Evolutionary conservation across 2,113 vertebrate genomes (phyloP), one percentile per base, ranked within the genome.

Genomic region (Marmota flaviventris): DNA sequence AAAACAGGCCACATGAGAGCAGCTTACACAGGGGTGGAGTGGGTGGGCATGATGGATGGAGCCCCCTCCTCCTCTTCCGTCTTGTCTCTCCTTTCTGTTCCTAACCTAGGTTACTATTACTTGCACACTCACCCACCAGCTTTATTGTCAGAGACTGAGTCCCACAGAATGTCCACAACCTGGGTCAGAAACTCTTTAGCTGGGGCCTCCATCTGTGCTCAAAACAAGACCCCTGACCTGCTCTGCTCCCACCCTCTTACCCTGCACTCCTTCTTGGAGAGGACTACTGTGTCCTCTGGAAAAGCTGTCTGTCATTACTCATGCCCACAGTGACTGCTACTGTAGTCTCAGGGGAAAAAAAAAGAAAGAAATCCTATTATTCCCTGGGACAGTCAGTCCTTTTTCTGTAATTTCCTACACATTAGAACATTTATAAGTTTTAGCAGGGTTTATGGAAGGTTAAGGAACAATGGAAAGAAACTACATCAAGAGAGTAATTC

Each of bases 391-490:
- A 45, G 51, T 32, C 18, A 37, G 48, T 32, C 14, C 17, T 14
- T 20, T 85, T 70, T 37, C 32, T 48, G 6, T 76, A 70, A 79
- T 81, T 85, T 45, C 39, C 37, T 67, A 69, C 56, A 61, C 32
- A 45, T 17, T 34, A 89, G 48, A 76, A 6, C 39, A 63, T 32
- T 29, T 75, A 8, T 89, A 17, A 76, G 16, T 85, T 92, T 94
- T 51, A 76, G 9, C 1, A 51, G 22, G 48, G 48, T 61, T 81
- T 89, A 51, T 5, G 18, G 34, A 85, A 42, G 16, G 34, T 73
- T 94, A 81, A 89, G 4, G 34, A 58, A 69, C 72, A 91, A 42
- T 32, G 32, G 45, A 73, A 65, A 84, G 16, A 93, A 78, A 10
- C 22, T 77, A 27, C 13, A 18, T 77, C 13, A 32, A 70, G 18